Conservation (phyloP, 2,797 vertebrate species). For the Poeciliopsis presidionis region DNA sequence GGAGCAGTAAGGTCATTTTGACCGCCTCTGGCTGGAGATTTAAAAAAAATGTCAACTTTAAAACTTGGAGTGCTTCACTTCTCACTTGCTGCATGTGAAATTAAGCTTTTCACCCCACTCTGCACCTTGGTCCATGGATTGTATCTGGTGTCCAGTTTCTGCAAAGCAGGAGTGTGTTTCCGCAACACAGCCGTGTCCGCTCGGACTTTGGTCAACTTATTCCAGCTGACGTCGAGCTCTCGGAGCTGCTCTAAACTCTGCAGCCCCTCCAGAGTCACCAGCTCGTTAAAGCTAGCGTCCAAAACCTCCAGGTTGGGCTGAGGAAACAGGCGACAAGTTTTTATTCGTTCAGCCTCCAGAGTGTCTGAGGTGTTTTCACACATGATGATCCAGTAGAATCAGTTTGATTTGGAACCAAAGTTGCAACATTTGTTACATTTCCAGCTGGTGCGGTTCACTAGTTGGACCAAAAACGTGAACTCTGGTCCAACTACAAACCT, state of each 20-base stretch:
- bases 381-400: too few relatives aligned
- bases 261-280: constrained; percentile 82
- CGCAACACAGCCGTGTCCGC: constrained; percentile 78
- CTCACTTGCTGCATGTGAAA: not conserved
- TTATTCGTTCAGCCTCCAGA: not conserved
- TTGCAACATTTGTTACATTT: too few relatives aligned
- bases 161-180: constrained; percentile 78
- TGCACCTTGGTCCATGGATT: constrained; percentile 85
- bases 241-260: constrained; percentile 78
- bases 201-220: constrained; percentile 79
- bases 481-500: too few relatives aligned
- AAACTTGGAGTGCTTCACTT: not conserved
- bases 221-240: constrained; percentile 86
- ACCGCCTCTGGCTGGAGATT: constrained; percentile 68
- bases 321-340: constrained; percentile 5
- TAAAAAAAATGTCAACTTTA: constrained; percentile 15
- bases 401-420: too few relatives aligned
- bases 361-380: not conserved
- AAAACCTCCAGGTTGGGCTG: constrained; percentile 86
- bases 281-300: constrained; percentile 84
- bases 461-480: too few relatives aligned
- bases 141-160: constrained; percentile 79
- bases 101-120: constrained; percentile 1
- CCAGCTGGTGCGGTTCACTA: too few relatives aligned
- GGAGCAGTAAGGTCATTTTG: constrained; percentile 76